Percentiles rank a stretch among this genome's conserved stretches.
Conservation (phyloP, 2,888 invertebrate genomes). For the Listrodromus nycthemerus region DNA sequence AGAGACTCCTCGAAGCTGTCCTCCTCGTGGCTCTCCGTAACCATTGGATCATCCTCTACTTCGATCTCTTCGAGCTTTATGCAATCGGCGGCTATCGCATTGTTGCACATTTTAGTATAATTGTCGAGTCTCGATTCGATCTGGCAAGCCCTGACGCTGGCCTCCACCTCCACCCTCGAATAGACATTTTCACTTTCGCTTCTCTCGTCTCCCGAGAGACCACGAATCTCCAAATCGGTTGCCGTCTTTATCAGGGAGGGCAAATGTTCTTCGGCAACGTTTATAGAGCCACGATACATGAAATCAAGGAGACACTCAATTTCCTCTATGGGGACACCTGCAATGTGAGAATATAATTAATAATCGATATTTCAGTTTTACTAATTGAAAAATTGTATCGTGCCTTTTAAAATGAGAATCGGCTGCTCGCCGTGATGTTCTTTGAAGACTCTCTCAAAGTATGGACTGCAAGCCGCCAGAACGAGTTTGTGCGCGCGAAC, state of each 20-base stretch:
- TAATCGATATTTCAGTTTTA: not conserved
- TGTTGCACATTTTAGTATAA: conserved; percentile 71
- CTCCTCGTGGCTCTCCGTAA: conserved; percentile 80
- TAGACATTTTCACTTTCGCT: conserved; percentile 86
- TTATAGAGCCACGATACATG: conserved; percentile 90
- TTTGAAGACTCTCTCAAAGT: conserved; percentile 91
- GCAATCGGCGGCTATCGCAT: conserved; percentile 73
- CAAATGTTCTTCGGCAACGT: conserved; percentile 88
- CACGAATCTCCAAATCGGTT: conserved; percentile 89
- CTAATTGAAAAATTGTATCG: not conserved
- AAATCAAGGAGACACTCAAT: conserved; percentile 89
- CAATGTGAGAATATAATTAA: conserved; percentile 11
- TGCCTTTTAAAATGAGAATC: conserved; percentile 88
- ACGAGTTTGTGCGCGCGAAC: conserved; percentile 90
- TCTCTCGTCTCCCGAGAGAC: conserved; percentile 87
- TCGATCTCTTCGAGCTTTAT: conserved; percentile 81
- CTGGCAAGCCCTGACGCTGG: conserved; percentile 76
- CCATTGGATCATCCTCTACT: conserved; percentile 82
- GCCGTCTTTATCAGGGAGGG: conserved; percentile 89
- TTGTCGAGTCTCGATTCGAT: conserved; percentile 77
- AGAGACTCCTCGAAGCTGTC: conserved; percentile 76
- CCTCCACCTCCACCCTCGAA: conserved; percentile 82
- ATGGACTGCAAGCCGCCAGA: conserved; percentile 91
- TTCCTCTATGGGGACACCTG: conserved; percentile 88
- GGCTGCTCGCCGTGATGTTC: conserved; percentile 91